Evolutionary conservation across 2,113 vertebrate species (phyloP).

Genomic region (Melanotaenia duboulayi): DNA sequence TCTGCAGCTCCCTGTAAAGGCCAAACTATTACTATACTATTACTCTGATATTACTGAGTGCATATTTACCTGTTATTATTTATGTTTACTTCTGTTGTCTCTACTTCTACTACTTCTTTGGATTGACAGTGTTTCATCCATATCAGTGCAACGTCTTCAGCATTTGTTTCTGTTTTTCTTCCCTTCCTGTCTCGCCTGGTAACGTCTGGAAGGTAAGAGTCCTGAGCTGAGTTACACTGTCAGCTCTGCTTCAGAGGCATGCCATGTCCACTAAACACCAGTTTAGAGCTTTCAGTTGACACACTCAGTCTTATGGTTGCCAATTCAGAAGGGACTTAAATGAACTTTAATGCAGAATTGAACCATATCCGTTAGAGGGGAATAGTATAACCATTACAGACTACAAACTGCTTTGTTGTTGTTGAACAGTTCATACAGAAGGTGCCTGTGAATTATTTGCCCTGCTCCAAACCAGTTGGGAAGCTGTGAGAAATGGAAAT

Average conservation of each 20-base stretch:
- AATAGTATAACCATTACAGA: no score
- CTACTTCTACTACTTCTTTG: no score
- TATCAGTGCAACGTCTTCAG: constrained; percentile 1
- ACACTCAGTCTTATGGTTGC: neutral
- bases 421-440: no score
- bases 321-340: constrained; percentile 29
- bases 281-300: constrained; percentile 11
- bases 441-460: no score
- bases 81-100: no score
- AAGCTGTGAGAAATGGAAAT: no score
- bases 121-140: neutral
- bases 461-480: no score
- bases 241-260: constrained; percentile 17
- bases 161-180: constrained; percentile 48
- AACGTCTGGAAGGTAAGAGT: constrained; percentile 65
- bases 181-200: constrained; percentile 38
- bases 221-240: neutral
- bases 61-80: no score
- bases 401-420: no score
- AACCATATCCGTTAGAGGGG: no score
- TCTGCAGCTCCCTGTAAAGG: constrained; percentile 36
- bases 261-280: neutral
- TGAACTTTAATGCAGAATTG: neutral
- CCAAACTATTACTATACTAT: constrained; percentile 4
- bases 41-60: constrained; percentile 14